phyloP scores from a whole-genome alignment of 2,888 invertebrate genomes.

The Drosophila macrothrix region DNA sequence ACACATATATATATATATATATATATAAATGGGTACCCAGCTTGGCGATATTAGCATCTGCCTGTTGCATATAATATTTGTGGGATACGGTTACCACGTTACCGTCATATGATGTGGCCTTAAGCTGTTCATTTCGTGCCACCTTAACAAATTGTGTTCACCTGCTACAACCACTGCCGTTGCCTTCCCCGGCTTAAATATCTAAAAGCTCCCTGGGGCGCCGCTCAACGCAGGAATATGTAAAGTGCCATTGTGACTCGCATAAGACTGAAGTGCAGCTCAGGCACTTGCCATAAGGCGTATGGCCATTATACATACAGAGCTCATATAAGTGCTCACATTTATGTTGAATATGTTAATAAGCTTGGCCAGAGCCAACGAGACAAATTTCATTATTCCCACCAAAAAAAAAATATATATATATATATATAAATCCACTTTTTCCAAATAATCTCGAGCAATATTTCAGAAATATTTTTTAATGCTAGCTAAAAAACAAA shows the following conservation, averaged over 20 bases:
- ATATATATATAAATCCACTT: background rate
- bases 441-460: background rate
- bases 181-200: constrained; percentile 31
- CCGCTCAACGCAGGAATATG: constrained; percentile 38
- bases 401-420: background rate
- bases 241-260: constrained; percentile 51
- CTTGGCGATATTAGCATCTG: constrained; percentile 11
- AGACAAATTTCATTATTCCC: constrained; percentile 21
- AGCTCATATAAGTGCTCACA: constrained; percentile 19
- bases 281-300: constrained; percentile 22
- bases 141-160: constrained; percentile 39
- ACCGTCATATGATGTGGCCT: constrained; percentile 13
- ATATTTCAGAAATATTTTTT: background rate
- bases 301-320: constrained; percentile 19
- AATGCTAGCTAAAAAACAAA: background rate
- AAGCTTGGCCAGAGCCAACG: constrained; percentile 18
- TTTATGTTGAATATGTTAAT: constrained; percentile 29
- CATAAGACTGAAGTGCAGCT: constrained; percentile 41
- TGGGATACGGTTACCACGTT: background rate
- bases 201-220: constrained; percentile 57
- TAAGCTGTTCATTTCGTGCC: constrained; percentile 29
- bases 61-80: background rate
- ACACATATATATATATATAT: too few relatives aligned
- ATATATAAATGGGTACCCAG: background rate
- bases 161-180: constrained; percentile 9